phyloP scores from a whole-genome alignment of 1,140 invertebrate genomes.

The Druon quercuslanigerum region DNA sequence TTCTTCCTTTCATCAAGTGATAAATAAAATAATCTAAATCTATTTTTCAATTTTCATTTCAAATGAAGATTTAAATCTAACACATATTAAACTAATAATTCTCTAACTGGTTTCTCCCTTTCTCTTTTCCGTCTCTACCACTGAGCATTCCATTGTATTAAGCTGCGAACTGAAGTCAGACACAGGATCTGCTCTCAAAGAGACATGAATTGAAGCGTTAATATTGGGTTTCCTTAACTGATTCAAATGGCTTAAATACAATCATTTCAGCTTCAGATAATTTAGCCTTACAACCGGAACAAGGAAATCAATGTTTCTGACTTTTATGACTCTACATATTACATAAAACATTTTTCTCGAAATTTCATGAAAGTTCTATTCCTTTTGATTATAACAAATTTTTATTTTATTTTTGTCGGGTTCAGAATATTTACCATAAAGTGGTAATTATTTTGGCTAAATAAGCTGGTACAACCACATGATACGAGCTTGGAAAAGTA shows the following conservation, averaged over 20 bases:
- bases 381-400: no score
- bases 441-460: no score
- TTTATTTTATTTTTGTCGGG: no score
- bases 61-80: background rate
- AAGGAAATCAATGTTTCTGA: constrained; percentile 8
- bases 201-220: constrained; percentile 12
- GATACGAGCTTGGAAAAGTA: no score
- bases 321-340: background rate
- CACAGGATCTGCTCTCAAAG: constrained; percentile 13
- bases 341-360: no score
- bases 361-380: no score
- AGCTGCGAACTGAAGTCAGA: constrained; percentile 7
- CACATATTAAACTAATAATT: constrained; percentile 19
- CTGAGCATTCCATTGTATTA: constrained; percentile 18
- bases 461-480: no score
- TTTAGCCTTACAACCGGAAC: background rate
- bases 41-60: background rate
- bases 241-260: constrained; percentile 11
- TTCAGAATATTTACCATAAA: no score
- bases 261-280: background rate
- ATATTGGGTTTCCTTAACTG: constrained; percentile 9
- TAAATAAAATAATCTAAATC: no score
- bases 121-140: constrained; percentile 6
- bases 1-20: no score
- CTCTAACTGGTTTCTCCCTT: constrained; percentile 3